These are phyloP conservation scores for Umimayanthus kanabou DNA, from an alignment of 92 coral and sea anemone species.

Conservation along the genomic window DNA sequence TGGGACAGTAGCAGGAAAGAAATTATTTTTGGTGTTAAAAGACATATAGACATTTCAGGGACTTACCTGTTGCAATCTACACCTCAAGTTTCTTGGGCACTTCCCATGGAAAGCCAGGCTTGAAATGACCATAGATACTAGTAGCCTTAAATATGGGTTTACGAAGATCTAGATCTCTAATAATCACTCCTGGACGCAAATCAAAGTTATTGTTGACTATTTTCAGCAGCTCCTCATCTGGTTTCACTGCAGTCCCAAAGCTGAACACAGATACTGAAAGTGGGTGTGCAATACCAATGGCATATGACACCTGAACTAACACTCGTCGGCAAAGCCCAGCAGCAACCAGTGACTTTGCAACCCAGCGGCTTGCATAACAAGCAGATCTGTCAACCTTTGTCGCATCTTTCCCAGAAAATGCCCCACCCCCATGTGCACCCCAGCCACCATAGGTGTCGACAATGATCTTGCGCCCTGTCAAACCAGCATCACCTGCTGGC, in stretches of 20 bases:
- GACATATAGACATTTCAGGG: background rate
- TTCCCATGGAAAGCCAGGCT: constrained; percentile 97
- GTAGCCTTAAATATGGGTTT: constrained; percentile 86
- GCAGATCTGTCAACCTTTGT: constrained; percentile 90
- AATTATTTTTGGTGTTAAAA: no score
- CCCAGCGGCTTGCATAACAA: constrained; percentile 89
- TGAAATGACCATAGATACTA: constrained; percentile 93
- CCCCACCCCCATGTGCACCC: constrained; percentile 97
- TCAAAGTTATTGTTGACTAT: constrained; percentile 81
- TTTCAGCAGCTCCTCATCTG: constrained; percentile 76
- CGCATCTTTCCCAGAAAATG: constrained; percentile 91
- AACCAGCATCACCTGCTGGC: constrained; percentile 82
- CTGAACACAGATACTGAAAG: constrained; percentile 84
- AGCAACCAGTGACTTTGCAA: constrained; percentile 90
- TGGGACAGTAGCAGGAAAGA: no score
- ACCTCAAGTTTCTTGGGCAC: constrained; percentile 78
- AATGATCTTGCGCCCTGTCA: constrained; percentile 91
- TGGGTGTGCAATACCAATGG: constrained; percentile 83
- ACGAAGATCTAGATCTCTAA: constrained; percentile 82
- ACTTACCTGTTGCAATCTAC: constrained; percentile 13
- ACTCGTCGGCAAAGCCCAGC: constrained; percentile 83
- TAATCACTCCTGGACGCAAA: constrained; percentile 83
- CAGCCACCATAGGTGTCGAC: constrained; percentile 94
- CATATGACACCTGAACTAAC: constrained; percentile 82
- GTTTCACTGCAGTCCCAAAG: constrained; percentile 72